Conservation (phyloP, 2,113 vertebrate species). For the Capra hircus region DNA sequence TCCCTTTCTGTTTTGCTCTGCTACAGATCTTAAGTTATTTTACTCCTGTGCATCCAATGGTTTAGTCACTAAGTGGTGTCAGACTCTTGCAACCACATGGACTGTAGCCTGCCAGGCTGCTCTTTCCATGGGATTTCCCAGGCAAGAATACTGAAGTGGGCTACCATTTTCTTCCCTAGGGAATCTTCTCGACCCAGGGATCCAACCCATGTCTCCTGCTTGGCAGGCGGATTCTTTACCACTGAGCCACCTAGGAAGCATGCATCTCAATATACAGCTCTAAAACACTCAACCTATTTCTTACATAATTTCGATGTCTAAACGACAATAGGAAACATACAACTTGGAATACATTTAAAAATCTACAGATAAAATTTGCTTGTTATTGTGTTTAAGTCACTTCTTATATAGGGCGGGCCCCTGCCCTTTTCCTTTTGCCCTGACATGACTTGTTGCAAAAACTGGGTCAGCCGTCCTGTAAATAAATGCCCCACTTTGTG, state of each 20-base stretch:
- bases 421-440: neutral
- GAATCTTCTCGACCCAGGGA: neutral
- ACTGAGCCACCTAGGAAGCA: neutral
- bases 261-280: neutral
- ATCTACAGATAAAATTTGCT: neutral
- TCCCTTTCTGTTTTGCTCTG: neutral
- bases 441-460: neutral
- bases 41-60: neutral
- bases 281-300: neutral
- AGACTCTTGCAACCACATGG: neutral
- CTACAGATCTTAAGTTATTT: neutral
- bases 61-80: neutral
- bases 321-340: neutral
- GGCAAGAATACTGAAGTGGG: neutral
- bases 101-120: neutral
- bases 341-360: neutral
- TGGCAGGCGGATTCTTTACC: neutral
- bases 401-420: neutral
- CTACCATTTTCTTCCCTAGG: neutral
- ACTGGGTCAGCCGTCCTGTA: neutral
- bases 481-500: neutral
- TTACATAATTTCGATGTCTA: neutral
- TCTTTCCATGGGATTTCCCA: neutral
- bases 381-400: neutral
- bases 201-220: neutral